phyloP scores from a whole-genome alignment of 2,797 vertebrate species.

The Malacoraja senta region DNA sequence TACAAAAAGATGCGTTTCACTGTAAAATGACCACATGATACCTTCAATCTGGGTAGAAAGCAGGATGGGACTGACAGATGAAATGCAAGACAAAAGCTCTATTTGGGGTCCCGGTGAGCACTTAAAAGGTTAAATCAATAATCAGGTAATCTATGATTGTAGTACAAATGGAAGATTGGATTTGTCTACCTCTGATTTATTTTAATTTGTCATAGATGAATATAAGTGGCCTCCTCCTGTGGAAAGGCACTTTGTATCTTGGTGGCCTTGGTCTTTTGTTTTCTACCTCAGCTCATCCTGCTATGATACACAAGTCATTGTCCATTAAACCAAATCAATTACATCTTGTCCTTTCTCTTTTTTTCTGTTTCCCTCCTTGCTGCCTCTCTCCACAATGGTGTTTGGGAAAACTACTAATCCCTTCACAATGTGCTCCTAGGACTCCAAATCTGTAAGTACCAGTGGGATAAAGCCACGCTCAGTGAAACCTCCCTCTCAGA shows the following conservation, averaged over 20 bases:
- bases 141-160: constrained; percentile 30
- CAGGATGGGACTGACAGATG: constrained; percentile 25
- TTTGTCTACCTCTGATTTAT: constrained; percentile 32
- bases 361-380: constrained; percentile 37
- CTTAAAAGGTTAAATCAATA: constrained; percentile 35
- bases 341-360: constrained; percentile 39
- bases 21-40: constrained; percentile 29
- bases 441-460: constrained; percentile 58
- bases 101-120: not conserved
- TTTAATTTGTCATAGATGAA: constrained; percentile 24
- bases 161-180: constrained; percentile 31
- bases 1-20: not conserved
- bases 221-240: constrained; percentile 6
- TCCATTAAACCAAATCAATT: constrained; percentile 39
- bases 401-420: constrained; percentile 33
- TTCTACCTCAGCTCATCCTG: constrained; percentile 37
- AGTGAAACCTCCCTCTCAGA: constrained; percentile 32
- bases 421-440: constrained; percentile 46
- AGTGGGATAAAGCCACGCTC: constrained; percentile 8
- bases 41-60: constrained; percentile 17
- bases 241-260: constrained; percentile 32
- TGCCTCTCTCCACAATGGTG: constrained; percentile 32
- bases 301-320: constrained; percentile 39
- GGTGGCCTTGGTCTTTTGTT: constrained; percentile 36
- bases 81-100: constrained; percentile 12